Evolutionary conservation across 2,888 invertebrate genomes (phyloP).

Genomic region (Eristalis tenax): DNA sequence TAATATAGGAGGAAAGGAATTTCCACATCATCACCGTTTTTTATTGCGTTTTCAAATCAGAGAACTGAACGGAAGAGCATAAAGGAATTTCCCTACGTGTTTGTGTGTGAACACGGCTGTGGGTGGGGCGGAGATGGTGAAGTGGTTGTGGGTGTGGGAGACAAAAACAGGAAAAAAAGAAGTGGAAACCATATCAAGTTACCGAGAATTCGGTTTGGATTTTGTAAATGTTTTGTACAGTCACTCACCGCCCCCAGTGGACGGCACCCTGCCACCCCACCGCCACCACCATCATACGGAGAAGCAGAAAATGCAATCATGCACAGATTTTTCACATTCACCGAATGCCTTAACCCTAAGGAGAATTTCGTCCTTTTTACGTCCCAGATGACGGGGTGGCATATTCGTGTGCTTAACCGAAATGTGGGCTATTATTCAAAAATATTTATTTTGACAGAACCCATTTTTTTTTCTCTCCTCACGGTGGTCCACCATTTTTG

Average conservation of each 20-base stretch:
- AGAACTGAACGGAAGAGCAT: slow-evolving; percentile 25
- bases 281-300: neutral
- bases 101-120: slow-evolving; percentile 3
- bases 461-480: slow-evolving; percentile 76
- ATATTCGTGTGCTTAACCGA: slow-evolving; percentile 73
- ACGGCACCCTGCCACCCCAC: slow-evolving; percentile 2
- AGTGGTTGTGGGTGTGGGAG: neutral
- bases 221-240: slow-evolving; percentile 69
- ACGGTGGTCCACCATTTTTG: slow-evolving; percentile 48
- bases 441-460: slow-evolving; percentile 80
- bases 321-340: slow-evolving; percentile 80
- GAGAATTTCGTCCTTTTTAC: slow-evolving; percentile 56
- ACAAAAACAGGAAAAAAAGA: slow-evolving; percentile 1
- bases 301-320: slow-evolving; percentile 78
- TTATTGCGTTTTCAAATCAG: slow-evolving; percentile 62
- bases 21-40: slow-evolving; percentile 70
- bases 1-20: slow-evolving; percentile 58
- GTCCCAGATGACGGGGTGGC: slow-evolving; percentile 55
- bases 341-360: slow-evolving; percentile 65
- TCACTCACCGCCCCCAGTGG: slow-evolving; percentile 34
- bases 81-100: slow-evolving; percentile 15
- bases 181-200: slow-evolving; percentile 60
- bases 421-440: slow-evolving; percentile 80
- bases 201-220: slow-evolving; percentile 52
- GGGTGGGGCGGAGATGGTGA: neutral